phyloP scores from a whole-genome alignment of 2,797 vertebrate genomes.

The Heteromormyrus szaboi region DNA sequence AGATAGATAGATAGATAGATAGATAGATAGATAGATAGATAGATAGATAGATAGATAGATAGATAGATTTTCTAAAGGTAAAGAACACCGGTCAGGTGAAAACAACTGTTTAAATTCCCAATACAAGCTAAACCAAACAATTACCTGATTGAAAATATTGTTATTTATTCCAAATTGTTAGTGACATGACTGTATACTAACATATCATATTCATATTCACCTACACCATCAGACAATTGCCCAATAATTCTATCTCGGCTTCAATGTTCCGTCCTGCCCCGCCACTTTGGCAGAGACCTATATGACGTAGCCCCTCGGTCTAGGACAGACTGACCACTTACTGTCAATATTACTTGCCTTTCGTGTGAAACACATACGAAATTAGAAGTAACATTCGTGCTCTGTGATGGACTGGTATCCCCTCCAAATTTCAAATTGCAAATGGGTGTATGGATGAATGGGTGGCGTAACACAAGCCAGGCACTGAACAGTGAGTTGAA shows the following conservation, averaged over 20 bases:
- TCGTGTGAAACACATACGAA: neutral
- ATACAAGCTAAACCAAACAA: neutral
- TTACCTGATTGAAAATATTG: neutral
- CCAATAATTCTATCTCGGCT: neutral
- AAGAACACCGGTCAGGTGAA: neutral
- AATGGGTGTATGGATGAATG: neutral
- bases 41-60: neutral
- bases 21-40: neutral
- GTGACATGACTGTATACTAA: neutral
- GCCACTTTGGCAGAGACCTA: neutral
- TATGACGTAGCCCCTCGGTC: neutral
- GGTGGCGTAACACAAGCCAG: neutral
- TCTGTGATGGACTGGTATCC: neutral
- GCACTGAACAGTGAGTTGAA: neutral
- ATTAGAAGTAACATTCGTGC: neutral
- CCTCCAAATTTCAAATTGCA: neutral
- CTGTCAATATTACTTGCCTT: neutral
- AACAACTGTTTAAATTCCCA: neutral
- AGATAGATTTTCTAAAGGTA: neutral
- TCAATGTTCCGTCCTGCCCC: neutral
- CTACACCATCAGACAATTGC: neutral
- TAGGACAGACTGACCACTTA: neutral
- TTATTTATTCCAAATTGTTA: neutral
- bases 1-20: neutral
- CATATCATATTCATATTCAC: neutral